Evolutionary conservation across 2,797 vertebrate genomes (phyloP).

Genomic region (Champsocephalus esox): DNA sequence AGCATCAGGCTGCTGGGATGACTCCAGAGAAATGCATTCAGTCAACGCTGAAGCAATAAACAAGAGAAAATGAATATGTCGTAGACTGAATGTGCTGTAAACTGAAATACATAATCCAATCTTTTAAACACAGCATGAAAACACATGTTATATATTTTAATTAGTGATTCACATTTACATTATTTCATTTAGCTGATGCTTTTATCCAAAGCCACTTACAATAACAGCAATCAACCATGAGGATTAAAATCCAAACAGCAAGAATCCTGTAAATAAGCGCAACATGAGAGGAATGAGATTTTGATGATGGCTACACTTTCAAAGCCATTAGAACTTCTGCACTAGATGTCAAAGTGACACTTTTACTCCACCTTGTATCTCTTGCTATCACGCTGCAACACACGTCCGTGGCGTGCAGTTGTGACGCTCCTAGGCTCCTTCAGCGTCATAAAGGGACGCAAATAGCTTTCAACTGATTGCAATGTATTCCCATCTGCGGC

Average conservation of each 20-base stretch:
- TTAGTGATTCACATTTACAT: not conserved
- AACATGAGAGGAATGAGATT: too few species aligned
- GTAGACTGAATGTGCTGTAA: not conserved
- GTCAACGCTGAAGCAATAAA: not conserved
- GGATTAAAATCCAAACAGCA: too few species aligned
- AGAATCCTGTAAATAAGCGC: too few species aligned
- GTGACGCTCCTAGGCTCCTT: too few species aligned
- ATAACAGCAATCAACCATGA: too few species aligned
- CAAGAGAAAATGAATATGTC: not conserved
- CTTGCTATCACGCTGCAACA: not conserved
- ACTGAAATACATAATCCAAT: too few species aligned
- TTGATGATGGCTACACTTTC: not conserved
- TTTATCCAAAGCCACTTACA: too few species aligned
- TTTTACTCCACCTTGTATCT: not conserved
- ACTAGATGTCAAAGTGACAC: slow-evolving; percentile 18
- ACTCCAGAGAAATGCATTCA: slow-evolving; percentile 25
- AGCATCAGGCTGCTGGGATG: slow-evolving; percentile 40
- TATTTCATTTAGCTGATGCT: too few species aligned
- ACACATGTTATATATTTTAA: not conserved
- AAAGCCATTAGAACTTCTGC: slow-evolving; percentile 1
- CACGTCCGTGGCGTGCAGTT: too few species aligned
- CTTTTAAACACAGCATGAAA: not conserved
- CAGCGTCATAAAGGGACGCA: too few species aligned
- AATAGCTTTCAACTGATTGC: too few species aligned
- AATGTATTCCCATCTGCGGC: too few species aligned